Evolutionary conservation across 2,888 invertebrate genomes (phyloP).

Genomic region (Drosophila crucigera): DNA sequence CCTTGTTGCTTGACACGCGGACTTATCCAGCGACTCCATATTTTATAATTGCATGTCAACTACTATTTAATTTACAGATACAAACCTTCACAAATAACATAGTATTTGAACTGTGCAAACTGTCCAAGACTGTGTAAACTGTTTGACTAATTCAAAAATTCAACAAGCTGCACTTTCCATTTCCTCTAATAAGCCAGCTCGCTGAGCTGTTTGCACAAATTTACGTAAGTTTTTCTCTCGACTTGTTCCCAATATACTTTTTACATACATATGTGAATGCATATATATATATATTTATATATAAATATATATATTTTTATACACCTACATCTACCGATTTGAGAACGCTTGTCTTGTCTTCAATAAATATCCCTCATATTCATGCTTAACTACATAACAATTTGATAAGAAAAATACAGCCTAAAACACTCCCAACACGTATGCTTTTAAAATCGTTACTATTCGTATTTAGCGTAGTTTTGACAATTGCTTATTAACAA

Average conservation of each 20-base stretch:
- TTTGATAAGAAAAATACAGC: constrained; percentile 16
- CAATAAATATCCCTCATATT: constrained; percentile 32
- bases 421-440: constrained; percentile 36
- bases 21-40: constrained; percentile 23
- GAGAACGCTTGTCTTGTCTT: constrained; percentile 22
- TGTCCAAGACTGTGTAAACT: constrained; percentile 23
- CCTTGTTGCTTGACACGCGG: constrained; percentile 26
- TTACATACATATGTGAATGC: constrained; percentile 18
- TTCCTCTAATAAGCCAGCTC: constrained; percentile 45
- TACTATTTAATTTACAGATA: constrained; percentile 37
- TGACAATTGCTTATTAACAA: not conserved
- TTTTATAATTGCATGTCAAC: constrained; percentile 58
- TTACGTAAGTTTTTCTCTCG: constrained; percentile 65
- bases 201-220: constrained; percentile 55
- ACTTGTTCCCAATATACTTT: constrained; percentile 14
- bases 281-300: constrained; percentile 4
- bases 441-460: constrained; percentile 25
- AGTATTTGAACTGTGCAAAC: constrained; percentile 26
- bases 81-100: constrained; percentile 11
- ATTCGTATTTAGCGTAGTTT: not conserved
- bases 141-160: constrained; percentile 45
- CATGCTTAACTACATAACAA: constrained; percentile 25
- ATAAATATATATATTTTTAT: constrained; percentile 8
- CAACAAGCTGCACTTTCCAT: constrained; percentile 58
- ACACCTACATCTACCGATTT: constrained; percentile 12